Conservation (phyloP, 2,888 invertebrate species). For the Gastrophysa polygoni region DNA sequence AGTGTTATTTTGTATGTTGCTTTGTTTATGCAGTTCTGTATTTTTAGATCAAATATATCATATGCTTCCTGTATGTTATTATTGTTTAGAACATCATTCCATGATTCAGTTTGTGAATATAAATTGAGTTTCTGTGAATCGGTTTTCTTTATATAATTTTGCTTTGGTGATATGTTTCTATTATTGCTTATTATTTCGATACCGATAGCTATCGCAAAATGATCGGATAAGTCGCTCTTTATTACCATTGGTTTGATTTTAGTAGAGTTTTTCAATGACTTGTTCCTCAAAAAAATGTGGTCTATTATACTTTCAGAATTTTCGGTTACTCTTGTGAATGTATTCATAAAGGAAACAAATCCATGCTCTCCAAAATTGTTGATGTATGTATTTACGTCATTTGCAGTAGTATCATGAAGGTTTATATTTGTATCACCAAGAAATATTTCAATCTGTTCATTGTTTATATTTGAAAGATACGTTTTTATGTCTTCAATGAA, state of each 20-base stretch:
- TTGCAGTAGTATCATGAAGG: slow-evolving; percentile 3
- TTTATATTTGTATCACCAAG: slow-evolving; percentile 2
- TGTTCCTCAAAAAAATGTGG: slow-evolving; percentile 7
- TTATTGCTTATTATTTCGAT: slow-evolving; percentile 2
- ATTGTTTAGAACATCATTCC: slow-evolving; percentile 2
- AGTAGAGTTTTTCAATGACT: slow-evolving; percentile 5
- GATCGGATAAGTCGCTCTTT: slow-evolving; percentile 4
- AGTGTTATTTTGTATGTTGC: not conserved
- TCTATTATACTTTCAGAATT: slow-evolving; percentile 10
- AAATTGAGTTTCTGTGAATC: slow-evolving; percentile 5
- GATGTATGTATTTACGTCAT: slow-evolving; percentile 7
- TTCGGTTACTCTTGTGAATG: not conserved
- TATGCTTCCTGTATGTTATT: slow-evolving; percentile 5
- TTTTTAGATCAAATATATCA: slow-evolving; percentile 3
- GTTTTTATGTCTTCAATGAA: not conserved
- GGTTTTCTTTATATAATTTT: slow-evolving; percentile 6
- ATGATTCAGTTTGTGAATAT: slow-evolving; percentile 1
- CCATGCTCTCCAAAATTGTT: slow-evolving; percentile 5
- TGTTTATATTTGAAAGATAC: slow-evolving; percentile 3
- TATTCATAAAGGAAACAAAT: not conserved
- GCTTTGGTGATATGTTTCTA: slow-evolving; percentile 7
- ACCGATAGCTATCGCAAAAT: slow-evolving; percentile 3
- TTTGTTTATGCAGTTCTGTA: slow-evolving; percentile 6
- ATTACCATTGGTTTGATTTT: slow-evolving; percentile 7
- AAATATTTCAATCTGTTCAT: slow-evolving; percentile 3